Evolutionary conservation across 2,797 vertebrate species (phyloP), one percentile per base, ranked within the genome.

Genomic region (Sphenopsis melanotis): DNA sequence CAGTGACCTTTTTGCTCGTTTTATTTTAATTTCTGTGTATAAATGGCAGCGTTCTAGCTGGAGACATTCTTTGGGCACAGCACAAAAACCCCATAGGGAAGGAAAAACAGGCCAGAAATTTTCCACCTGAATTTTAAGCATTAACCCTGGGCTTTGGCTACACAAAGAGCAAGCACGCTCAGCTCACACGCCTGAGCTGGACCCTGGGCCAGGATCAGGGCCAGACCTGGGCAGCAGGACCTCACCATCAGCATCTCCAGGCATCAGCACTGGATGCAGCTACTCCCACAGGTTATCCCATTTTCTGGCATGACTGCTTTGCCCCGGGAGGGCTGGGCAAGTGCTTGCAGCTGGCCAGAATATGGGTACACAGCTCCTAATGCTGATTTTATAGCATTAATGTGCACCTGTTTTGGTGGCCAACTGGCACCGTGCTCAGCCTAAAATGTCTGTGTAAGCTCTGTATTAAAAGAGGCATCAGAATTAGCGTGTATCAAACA

Each of bases 401-500:
- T 81, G 46, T 83, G 80, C 87, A 94, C 91, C 95, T 97, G 84
- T 74, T 80, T 94, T 44, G 42, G 85, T 91, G 79, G 91, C 93
- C 94, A 94, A 90, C 83, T 95, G 92, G 93, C 92, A 81, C 32
- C 0, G 2, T 17, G 52, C 42, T 91, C 89, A 87, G 89, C 88
- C 75, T 37, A 42, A 91, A 93, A 95, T 69, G 85, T 63, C 80
- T 83, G 53, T 63, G 93, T 83, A 68, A 95, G 86, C 89, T 83
- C 52, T 39, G 61, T 29, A 75, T 89, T 90, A 84, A 82, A 93
- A 95, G 92, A 92, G 66, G 91, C 86, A 82, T 32, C 75, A 94
- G 91, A 96, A 97, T 96, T 87, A 96, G 85, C 21, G 6, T 49
- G 89, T 71, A 89, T 94, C 95, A 95, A 95, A 96, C 92, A 96